Base-by-base conservation (phyloP, 1,140 invertebrate genomes). In the Drosophila dunni region DNA sequence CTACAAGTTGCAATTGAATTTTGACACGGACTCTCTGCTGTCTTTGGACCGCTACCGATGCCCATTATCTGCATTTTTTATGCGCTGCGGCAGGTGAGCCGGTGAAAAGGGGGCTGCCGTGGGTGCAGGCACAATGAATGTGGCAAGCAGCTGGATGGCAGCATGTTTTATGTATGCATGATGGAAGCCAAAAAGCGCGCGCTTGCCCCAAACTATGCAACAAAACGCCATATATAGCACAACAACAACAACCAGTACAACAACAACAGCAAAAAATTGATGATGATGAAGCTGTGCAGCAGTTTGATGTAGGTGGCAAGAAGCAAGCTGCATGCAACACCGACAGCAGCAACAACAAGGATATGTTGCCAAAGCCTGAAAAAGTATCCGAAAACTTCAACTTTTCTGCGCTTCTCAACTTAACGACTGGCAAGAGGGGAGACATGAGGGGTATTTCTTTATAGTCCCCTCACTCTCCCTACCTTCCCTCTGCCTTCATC, bases 361-460 rank as follows among this genome's bases (percentile, higher is more conserved):
- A 46, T 36, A 36, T n/a, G 24, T 1, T n/a, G 51, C 34, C 24
- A 50, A 29, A 54, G 50, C 68, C 53, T 69, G 67, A 66, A 83
- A 72, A 83, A 73, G 68, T 79, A 76, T 67, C 69, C 51, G 45
- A 72, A 70, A 82, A 81, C 79, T 85, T 85, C 61, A 82, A 85
- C 83, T 85, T 86, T 85, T 78, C 78, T 79, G 77, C 78, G 71
- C 78, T 78, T 67, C 70, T 79, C 78, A 72, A 88, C 79, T 79
- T 75, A 86, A 77, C 72, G 81, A 76, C 46, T 34, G 61, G 44
- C n/a, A 58, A 64, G n/a, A 7, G 40, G 17, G 34, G 24, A 40
- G 51, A 15, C 1, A 29, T 0, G 29, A 20, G 40, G 1, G 17
- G 24, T n/a, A 48, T 60, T 57, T 68, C 64, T 54, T 56, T 54